phyloP scores from a whole-genome alignment of 2,113 vertebrate species.

The Suricata suricatta region DNA sequence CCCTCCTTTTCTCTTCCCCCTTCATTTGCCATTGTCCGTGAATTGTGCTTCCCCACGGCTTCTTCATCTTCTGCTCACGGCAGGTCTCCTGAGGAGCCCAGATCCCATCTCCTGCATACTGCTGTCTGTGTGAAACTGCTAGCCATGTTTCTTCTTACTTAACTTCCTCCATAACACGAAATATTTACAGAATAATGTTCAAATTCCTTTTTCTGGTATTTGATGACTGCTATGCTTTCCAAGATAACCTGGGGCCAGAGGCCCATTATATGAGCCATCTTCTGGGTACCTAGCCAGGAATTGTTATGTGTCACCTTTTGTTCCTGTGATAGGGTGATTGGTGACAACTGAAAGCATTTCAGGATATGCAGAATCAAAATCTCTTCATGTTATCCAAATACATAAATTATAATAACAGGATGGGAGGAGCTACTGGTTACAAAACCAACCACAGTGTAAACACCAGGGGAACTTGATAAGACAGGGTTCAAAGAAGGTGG shows the following conservation, averaged over 20 bases:
- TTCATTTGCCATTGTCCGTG: neutral
- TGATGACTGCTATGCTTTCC: neutral
- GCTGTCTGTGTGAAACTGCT: neutral
- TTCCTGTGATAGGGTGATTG: neutral
- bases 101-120: neutral
- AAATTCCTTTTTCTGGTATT: neutral
- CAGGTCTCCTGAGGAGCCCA: neutral
- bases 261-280: neutral
- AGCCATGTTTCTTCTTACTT: neutral
- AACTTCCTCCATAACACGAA: neutral
- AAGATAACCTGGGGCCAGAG: neutral
- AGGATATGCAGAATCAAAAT: neutral
- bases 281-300: neutral
- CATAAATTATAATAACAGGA: neutral
- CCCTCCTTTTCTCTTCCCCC: neutral
- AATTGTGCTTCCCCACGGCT: neutral
- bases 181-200: neutral
- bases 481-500: neutral
- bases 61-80: neutral
- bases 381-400: neutral
- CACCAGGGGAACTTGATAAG: neutral
- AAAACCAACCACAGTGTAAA: neutral
- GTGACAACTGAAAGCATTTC: neutral
- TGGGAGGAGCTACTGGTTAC: neutral
- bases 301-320: neutral